Evolutionary conservation across 2,797 vertebrate genomes (phyloP), one percentile per base, ranked within the genome.

Genomic region (Trachops cirrhosus): DNA sequence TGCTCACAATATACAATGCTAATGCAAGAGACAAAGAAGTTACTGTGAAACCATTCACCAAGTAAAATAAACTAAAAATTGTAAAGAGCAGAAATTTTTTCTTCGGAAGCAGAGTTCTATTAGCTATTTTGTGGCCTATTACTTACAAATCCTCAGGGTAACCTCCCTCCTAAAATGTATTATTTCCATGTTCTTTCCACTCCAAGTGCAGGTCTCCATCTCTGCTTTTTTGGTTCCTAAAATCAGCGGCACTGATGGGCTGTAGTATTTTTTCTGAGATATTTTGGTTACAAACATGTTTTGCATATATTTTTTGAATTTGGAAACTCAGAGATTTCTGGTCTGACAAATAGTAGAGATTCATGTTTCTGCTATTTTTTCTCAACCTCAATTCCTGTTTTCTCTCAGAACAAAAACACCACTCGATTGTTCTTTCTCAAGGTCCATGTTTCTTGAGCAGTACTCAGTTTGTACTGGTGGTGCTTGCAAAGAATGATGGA

Each of bases 301-400:
- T 86, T 93, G 34, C 12, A 95, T 79, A 37, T 41, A 78, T 8
- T 26, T 91, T 95, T 88, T 68, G 24, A 39, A 88, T 86, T 91
- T 87, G 57, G 37, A 74, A 93, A 71, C 26, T 39, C 68, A 77
- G n/a, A 71, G 54, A 84, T 50, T 84, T 95, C 18, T 93, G 77
- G 57, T 84, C 41, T 87, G 50, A 94, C 32, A 77, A 86, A 67
- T 4, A 74, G n/a, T 21, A 91, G 79, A 46, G 44, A 67, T 79
- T 84, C 62, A 89, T 22, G 12, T 75, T 88, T 82, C 2, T 70
- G 44, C 15, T 46, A 59, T 54, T 39, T 70, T 89, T 71, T 88
- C 54, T 85, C 64, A 87, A 52, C 6, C 3, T 77, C 46, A 71
- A 86, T 80, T 80, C 34, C 52, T 91, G 15, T 80, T 89, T 85